Conservation (phyloP, 2,113 vertebrate genomes). For the Panthera uncia region DNA sequence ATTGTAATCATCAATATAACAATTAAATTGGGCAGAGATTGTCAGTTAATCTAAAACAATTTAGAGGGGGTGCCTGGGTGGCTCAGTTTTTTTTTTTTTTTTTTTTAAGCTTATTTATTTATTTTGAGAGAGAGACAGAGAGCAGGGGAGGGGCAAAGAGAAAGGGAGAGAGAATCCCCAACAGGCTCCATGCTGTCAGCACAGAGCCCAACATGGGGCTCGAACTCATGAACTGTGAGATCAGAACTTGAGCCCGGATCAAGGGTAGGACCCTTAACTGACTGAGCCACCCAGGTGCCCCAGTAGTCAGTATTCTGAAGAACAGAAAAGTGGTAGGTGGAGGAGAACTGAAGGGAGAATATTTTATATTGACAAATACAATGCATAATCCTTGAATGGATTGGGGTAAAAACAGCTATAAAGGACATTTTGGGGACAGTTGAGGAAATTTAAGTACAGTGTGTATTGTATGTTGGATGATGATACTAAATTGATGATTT, state of each 20-base stretch:
- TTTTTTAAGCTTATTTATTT: too few species aligned
- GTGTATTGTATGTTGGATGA: background rate
- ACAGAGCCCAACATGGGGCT: too few species aligned
- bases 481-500: background rate
- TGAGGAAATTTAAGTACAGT: background rate
- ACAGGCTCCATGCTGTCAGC: too few species aligned
- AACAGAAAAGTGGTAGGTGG: background rate
- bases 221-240: too few species aligned
- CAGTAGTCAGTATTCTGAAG: background rate
- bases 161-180: too few species aligned
- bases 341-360: background rate
- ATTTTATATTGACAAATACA: background rate
- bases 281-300: too few species aligned
- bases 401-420: background rate
- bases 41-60: constrained; percentile 17
- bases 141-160: too few species aligned
- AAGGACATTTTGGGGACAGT: background rate
- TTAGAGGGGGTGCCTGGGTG: background rate
- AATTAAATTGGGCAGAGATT: background rate
- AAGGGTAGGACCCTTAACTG: too few species aligned
- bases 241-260: too few species aligned
- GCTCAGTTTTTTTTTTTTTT: too few species aligned
- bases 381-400: background rate
- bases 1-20: background rate
- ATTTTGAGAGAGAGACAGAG: too few species aligned